A percentile compares a stretch with the other conserved stretches of the same genome.
Conservation (phyloP, 2,888 invertebrate species). For the Cephus pulcher region DNA sequence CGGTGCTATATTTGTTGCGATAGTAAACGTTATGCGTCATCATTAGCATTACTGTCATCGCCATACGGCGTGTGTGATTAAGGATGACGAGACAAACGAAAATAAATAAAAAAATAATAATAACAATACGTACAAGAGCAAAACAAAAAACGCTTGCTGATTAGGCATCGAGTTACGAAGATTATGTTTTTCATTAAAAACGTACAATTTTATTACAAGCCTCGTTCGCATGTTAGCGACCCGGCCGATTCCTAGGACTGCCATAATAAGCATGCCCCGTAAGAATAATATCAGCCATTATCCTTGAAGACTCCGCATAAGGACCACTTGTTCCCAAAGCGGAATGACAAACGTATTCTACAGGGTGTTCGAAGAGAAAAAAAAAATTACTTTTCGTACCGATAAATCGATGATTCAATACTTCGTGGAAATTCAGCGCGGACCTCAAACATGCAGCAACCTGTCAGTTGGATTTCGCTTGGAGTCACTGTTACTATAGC, state of each 20-base stretch:
- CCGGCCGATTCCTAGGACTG: neutral
- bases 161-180: neutral
- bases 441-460: neutral
- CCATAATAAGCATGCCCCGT: neutral
- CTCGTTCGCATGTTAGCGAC: neutral
- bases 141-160: neutral
- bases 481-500: neutral
- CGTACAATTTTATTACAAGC: neutral
- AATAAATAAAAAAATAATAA: neutral
- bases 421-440: neutral
- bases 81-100: neutral
- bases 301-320: neutral
- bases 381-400: neutral
- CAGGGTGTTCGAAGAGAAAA: neutral
- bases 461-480: neutral
- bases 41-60: conserved; percentile 16
- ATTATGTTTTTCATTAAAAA: neutral
- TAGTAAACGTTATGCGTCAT: conserved; percentile 32
- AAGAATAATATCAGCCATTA: neutral
- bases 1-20: conserved; percentile 26
- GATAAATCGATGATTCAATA: neutral
- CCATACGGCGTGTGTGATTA: neutral
- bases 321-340: neutral
- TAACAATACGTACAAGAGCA: neutral
- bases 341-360: neutral